phyloP scores from a whole-genome alignment of 1,140 invertebrate species.

The Drosophila rhopaloa region DNA sequence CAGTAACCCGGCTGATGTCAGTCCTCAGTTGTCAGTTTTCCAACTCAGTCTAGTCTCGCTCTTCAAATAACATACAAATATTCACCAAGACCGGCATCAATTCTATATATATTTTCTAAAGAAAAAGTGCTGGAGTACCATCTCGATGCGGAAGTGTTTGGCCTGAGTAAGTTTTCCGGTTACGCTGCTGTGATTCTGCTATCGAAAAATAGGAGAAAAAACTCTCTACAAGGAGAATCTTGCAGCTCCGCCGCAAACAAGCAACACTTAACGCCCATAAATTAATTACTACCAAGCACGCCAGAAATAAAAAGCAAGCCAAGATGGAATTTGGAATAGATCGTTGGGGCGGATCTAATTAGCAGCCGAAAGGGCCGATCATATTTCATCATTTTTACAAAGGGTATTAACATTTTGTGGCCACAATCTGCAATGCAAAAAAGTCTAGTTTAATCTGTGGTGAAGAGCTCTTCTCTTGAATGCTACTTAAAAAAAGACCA shows the following conservation, averaged over 20 bases:
- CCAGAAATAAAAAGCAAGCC: slow-evolving; percentile 3
- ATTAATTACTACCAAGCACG: slow-evolving; percentile 65
- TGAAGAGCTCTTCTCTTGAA: no score
- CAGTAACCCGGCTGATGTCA: slow-evolving; percentile 21
- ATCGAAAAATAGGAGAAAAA: slow-evolving; percentile 16
- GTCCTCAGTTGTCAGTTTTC: not conserved
- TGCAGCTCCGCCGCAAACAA: slow-evolving; percentile 38
- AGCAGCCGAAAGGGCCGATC: slow-evolving; percentile 12
- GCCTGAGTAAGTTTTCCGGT: slow-evolving; percentile 47
- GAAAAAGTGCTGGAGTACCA: not conserved
- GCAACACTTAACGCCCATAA: slow-evolving; percentile 77
- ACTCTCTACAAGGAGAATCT: slow-evolving; percentile 8
- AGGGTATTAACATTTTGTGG: not conserved
- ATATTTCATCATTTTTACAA: not conserved
- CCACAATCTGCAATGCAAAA: no score
- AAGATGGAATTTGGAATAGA: slow-evolving; percentile 7
- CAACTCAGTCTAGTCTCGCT: slow-evolving; percentile 9
- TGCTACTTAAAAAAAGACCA: no score
- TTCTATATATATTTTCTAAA: slow-evolving; percentile 27
- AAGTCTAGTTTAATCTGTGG: no score
- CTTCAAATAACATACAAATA: not conserved
- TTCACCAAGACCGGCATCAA: no score
- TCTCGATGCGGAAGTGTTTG: slow-evolving; percentile 38
- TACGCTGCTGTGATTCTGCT: slow-evolving; percentile 27
- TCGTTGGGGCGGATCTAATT: slow-evolving; percentile 33